These are phyloP conservation scores for Porites evermanni DNA, from an alignment of 92 coral and sea anemone genomes.

Conservation along the genomic window DNA sequence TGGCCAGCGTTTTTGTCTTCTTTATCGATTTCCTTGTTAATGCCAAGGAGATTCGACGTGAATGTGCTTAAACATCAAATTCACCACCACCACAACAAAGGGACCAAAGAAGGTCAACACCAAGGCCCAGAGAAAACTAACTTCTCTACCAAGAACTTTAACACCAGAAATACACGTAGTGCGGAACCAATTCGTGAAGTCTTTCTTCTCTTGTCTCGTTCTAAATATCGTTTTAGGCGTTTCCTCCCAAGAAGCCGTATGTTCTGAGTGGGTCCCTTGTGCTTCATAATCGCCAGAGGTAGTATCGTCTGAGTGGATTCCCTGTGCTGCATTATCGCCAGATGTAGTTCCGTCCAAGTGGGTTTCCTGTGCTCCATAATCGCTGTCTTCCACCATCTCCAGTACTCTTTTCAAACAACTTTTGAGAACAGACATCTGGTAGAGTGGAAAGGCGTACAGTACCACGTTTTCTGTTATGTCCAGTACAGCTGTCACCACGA, in stretches of 20 bases:
- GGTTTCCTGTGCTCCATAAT: conserved; percentile 1
- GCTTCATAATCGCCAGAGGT: conserved; percentile 4
- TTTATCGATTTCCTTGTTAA: neutral
- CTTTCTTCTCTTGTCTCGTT: conserved; percentile 26
- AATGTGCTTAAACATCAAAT: conserved; percentile 52
- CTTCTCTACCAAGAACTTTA: conserved; percentile 32
- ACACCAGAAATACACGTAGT: conserved; percentile 15
- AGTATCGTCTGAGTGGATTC: neutral
- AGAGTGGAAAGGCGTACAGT: conserved; percentile 41
- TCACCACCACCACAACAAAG: conserved; percentile 27
- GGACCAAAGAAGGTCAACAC: conserved; percentile 39
- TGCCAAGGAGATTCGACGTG: conserved; percentile 9
- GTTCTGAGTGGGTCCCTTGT: neutral
- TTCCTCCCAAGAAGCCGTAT: too few species aligned
- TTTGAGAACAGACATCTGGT: conserved; percentile 37
- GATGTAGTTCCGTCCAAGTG: neutral
- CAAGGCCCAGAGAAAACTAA: conserved; percentile 34
- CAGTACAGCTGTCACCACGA: conserved; percentile 26
- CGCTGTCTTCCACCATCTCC: conserved; percentile 25
- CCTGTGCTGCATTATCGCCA: conserved; percentile 10
- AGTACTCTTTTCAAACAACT: conserved; percentile 8
- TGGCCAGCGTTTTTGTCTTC: too few species aligned
- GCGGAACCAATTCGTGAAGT: neutral
- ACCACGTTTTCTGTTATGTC: conserved; percentile 44
- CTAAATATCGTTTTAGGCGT: conserved; percentile 6